Conservation (phyloP, 2,797 vertebrate species). For the Leptoclinus maculatus region DNA sequence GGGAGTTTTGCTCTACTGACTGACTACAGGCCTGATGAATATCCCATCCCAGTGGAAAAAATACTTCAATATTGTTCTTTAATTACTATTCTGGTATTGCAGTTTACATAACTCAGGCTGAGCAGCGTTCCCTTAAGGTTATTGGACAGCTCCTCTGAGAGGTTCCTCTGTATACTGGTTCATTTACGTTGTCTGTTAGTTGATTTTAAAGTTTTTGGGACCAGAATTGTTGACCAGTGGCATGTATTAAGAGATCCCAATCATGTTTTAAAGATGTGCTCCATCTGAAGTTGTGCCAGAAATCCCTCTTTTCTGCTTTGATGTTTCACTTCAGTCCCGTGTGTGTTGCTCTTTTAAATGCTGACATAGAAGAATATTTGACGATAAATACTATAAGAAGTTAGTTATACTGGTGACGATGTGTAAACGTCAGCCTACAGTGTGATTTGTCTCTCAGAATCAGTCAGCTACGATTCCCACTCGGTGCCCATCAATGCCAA, state of each 20-base stretch:
- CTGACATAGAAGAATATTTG: background rate
- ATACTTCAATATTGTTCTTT: background rate
- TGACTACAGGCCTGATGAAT: background rate
- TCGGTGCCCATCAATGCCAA: background rate
- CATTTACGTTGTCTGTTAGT: background rate
- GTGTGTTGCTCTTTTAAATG: background rate
- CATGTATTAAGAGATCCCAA: background rate
- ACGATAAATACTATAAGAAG: background rate
- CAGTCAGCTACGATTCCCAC: background rate
- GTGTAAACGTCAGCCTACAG: background rate
- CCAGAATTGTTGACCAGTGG: background rate
- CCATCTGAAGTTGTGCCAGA: background rate
- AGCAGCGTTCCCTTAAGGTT: background rate
- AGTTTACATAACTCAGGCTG: background rate
- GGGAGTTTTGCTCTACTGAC: background rate
- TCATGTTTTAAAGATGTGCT: too few species aligned
- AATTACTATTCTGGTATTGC: background rate
- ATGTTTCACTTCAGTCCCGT: too few species aligned
- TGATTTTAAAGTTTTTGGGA: background rate
- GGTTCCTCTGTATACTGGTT: background rate
- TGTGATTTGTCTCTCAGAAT: background rate
- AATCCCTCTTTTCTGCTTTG: too few species aligned
- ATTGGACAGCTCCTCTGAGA: background rate
- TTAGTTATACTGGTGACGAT: background rate
- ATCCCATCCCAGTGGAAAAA: background rate